phyloP scores from a whole-genome alignment of 2,888 invertebrate species.

The Diplolepis rosae region DNA sequence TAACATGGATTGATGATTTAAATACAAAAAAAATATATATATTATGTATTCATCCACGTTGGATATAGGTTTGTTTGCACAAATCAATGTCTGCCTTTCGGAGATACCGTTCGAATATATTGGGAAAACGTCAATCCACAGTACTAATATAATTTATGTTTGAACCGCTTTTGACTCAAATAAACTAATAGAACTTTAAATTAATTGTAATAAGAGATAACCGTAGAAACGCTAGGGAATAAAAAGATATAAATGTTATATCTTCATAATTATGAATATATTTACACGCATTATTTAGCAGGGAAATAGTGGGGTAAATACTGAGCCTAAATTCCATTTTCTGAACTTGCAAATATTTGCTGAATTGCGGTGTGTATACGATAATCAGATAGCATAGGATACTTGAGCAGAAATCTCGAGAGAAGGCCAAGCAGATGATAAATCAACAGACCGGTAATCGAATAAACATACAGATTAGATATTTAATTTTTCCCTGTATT shows the following conservation, averaged over 20 bases:
- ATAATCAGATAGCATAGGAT: conserved; percentile 25
- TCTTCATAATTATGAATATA: background rate
- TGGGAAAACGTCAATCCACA: background rate
- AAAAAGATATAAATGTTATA: conserved; percentile 18
- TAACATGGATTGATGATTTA: no score
- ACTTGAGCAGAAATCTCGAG: background rate
- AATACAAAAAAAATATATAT: no score
- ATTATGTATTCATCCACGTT: no score
- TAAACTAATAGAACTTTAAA: no score
- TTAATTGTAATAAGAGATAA: no score
- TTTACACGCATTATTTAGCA: background rate
- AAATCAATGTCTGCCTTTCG: background rate
- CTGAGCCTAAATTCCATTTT: background rate
- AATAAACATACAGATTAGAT: background rate
- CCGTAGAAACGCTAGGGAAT: no score
- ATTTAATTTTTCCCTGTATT: background rate
- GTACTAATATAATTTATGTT: background rate
- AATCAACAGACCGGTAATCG: background rate
- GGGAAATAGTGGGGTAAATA: conserved; percentile 25
- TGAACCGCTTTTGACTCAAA: no score
- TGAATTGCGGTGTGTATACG: conserved; percentile 1
- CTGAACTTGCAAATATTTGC: conserved; percentile 25
- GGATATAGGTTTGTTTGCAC: no score
- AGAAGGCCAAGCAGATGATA: background rate
- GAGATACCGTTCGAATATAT: background rate